Percentiles rank a stretch among this genome's conserved stretches.
Conservation (phyloP, 2,113 vertebrate species). For the Nesoenas mayeri region DNA sequence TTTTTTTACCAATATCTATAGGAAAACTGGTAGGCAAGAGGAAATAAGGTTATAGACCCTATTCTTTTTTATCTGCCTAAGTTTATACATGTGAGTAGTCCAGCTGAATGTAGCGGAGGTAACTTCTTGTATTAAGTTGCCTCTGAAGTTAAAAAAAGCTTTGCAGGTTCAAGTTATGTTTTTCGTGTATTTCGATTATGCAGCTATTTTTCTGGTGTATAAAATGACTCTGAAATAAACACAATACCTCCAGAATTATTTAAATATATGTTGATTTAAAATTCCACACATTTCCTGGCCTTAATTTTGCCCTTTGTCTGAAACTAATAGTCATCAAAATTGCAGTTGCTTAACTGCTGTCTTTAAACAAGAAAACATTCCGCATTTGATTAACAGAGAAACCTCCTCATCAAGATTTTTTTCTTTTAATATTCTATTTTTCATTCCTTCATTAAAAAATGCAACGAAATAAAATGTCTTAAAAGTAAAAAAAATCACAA, state of each 20-base stretch:
- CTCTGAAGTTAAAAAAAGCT: not conserved
- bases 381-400: constrained; percentile 53
- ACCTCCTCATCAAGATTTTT: constrained; percentile 38
- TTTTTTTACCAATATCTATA: not conserved
- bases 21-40: not conserved
- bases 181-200: not conserved
- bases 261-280: constrained; percentile 67
- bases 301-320: constrained; percentile 58
- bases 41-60: not conserved
- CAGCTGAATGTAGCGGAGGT: not conserved
- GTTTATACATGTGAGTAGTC: not conserved
- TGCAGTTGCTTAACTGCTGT: constrained; percentile 19
- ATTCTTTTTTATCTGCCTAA: not conserved
- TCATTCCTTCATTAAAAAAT: constrained; percentile 41
- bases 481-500: constrained; percentile 49
- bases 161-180: not conserved
- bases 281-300: constrained; percentile 33
- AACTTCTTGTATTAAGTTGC: not conserved
- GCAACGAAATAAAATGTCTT: constrained; percentile 33
- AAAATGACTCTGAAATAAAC: constrained; percentile 50
- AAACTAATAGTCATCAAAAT: constrained; percentile 64
- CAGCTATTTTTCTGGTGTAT: not conserved
- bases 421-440: constrained; percentile 39
- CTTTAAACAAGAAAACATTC: constrained; percentile 61
- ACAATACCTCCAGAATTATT: constrained; percentile 45